phyloP scores from a whole-genome alignment of 1,140 invertebrate species.

The Gonatopus flavifemur region DNA sequence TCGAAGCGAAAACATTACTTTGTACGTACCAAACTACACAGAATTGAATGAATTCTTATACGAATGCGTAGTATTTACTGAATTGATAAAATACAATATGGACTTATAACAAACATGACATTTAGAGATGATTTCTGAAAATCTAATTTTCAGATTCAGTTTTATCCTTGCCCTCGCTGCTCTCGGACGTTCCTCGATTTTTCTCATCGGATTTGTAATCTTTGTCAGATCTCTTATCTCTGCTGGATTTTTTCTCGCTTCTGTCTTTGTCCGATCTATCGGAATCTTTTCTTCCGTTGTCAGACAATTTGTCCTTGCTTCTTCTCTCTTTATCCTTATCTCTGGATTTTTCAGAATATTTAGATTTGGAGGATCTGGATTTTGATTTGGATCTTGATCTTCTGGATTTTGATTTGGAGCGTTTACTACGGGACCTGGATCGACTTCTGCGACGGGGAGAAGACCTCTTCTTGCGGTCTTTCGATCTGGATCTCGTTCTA shows the following conservation, averaged over 20 bases:
- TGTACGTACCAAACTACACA: too few relatives aligned
- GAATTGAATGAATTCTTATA: too few relatives aligned
- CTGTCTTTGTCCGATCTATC: constrained; percentile 41
- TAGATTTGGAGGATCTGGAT: constrained; percentile 50
- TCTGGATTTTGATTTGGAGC: constrained; percentile 53
- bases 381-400: constrained; percentile 54
- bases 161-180: constrained; percentile 51
- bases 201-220: constrained; percentile 43
- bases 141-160: constrained; percentile 40
- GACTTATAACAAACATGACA: too few relatives aligned
- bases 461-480: constrained; percentile 51
- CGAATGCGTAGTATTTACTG: too few relatives aligned
- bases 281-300: constrained; percentile 47
- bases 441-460: constrained; percentile 51
- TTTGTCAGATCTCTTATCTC: constrained; percentile 44
- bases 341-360: constrained; percentile 55
- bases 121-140: too few relatives aligned
- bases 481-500: constrained; percentile 63
- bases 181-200: constrained; percentile 41
- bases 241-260: constrained; percentile 49
- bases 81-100: too few relatives aligned
- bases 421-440: constrained; percentile 59
- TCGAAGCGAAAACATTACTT: too few relatives aligned
- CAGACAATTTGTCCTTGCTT: constrained; percentile 56
- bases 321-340: constrained; percentile 52